These are phyloP conservation scores for Hemitrygon akajei DNA, from an alignment of 2,797 vertebrate genomes.

Conservation along the genomic window DNA sequence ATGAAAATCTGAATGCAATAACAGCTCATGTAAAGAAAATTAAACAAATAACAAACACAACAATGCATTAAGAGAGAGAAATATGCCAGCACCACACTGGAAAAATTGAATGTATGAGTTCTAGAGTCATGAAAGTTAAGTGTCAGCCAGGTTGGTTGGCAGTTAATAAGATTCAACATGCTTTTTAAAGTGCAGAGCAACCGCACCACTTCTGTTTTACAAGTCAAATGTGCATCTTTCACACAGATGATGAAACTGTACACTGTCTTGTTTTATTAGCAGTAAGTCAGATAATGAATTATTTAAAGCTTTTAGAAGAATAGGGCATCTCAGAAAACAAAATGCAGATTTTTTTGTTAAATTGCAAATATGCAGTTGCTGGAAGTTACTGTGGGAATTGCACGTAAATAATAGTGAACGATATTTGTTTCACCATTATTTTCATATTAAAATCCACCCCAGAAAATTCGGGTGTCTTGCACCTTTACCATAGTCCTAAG, in stretches of 20 bases:
- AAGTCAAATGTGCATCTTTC: background rate
- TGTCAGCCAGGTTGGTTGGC: background rate
- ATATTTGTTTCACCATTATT: background rate
- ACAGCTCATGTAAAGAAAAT: background rate
- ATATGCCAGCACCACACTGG: background rate
- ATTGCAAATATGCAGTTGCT: background rate
- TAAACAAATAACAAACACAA: background rate
- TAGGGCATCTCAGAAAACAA: background rate
- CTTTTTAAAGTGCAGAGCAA: background rate
- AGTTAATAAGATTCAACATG: background rate
- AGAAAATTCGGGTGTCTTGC: background rate
- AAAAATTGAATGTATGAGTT: background rate
- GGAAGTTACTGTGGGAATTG: background rate
- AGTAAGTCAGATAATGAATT: background rate
- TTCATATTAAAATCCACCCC: background rate
- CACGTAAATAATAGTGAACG: background rate
- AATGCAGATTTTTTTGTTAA: background rate
- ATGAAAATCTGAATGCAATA: background rate
- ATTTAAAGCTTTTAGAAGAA: background rate
- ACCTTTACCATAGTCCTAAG: background rate
- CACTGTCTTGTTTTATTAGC: no score
- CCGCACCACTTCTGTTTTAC: background rate
- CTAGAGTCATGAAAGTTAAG: background rate
- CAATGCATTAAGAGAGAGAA: background rate
- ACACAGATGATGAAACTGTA: background rate